phyloP scores from a whole-genome alignment of 2,888 invertebrate genomes.

The Himalopsyche kuldschensis region DNA sequence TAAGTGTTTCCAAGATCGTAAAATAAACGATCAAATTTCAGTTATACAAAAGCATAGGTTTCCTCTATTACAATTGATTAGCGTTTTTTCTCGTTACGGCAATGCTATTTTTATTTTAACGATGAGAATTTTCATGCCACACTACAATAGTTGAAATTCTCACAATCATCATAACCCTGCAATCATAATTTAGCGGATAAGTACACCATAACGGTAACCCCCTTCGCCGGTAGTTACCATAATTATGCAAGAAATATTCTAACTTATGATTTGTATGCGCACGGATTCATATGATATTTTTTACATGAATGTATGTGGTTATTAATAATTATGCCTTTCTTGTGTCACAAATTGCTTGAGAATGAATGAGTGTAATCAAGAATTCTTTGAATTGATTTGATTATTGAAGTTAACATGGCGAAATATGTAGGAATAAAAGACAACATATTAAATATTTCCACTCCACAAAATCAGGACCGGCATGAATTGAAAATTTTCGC shows the following conservation, averaged over 20 bases:
- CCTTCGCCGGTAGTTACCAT: not conserved
- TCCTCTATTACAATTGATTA: not conserved
- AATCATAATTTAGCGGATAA: not conserved
- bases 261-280: no score
- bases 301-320: no score
- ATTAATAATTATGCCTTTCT: no score
- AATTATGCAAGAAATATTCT: not conserved
- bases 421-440: no score
- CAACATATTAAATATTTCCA: no score
- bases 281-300: no score
- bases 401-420: no score
- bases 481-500: no score
- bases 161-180: not conserved
- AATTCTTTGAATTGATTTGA: no score
- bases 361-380: no score
- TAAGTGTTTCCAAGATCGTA: not conserved
- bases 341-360: no score
- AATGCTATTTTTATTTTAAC: not conserved
- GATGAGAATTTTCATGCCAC: not conserved
- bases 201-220: not conserved
- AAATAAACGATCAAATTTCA: not conserved
- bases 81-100: not conserved
- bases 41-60: not conserved
- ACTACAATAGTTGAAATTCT: not conserved
- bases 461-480: no score